Base-by-base conservation (phyloP, 2,888 invertebrate species). In the Acanthopleura granulata region DNA sequence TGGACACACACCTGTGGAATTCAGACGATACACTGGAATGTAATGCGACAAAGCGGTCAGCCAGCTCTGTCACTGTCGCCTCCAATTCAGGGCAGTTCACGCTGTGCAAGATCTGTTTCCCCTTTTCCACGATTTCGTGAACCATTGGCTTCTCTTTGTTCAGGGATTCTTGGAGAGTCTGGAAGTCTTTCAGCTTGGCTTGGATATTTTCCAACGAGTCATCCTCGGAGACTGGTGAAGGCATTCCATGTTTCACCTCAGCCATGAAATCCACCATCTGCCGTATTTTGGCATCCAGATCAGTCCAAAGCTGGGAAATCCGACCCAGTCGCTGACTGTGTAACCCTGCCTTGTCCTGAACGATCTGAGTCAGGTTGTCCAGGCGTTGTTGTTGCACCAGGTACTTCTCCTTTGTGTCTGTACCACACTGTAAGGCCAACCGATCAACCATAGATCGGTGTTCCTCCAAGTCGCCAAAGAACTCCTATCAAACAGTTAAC, bases 391-490 rank as follows among this genome's bases (percentile, higher is more conserved):
- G 81, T 40, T 82, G 78, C 25, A 81, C 75, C 57, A 82, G 77
- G 76, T 83, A 83, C 40, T 79, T 79, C 71, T 84, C 83, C 72
- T 83, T 82, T 0, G 86, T 85, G 25, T 82, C 80, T 40, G 80
- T 76, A 74, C 87, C 86, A 78, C 87, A 85, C 75, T 87, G 86
- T 25, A 84, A 77, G 6, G 85, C 83, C 72, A 89, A 80, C 0
- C 84, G 80, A 74, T 88, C 88, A 72, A 90, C 78, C 84, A 89
- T 86, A 15, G 86, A 84, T n/a, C 85, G 82, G 78, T 89, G 87
- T 22, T 84, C 86, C 77, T 88, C 89, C 50, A 90, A 83, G 78
- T 88, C 89, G 77, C 81, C 80, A 82, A 89, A 90, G 83, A 88
- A 89, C 74, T 87, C 87, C 89, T 89, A 83, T 0, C 72, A 72